Conservation (phyloP, 1,140 invertebrate genomes). For the Pseudomyrmex pallidus region DNA sequence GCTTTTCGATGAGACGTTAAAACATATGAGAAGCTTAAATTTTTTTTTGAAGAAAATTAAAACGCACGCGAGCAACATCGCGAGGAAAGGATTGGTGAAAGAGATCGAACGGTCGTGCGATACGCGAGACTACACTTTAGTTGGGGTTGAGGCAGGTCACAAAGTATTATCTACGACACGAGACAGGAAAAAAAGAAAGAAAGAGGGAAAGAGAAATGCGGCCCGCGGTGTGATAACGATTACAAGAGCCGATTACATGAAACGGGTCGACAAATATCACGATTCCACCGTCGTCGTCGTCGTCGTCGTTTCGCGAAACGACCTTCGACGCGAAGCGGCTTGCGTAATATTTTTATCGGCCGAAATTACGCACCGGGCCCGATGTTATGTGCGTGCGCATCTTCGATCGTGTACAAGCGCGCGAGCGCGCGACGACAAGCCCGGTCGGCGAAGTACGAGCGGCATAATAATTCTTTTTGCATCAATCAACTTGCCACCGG, state of each 20-base stretch:
- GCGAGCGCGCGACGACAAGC: constrained; percentile 1
- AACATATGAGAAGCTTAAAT: neutral
- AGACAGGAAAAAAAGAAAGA: neutral
- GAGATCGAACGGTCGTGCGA: constrained; percentile 40
- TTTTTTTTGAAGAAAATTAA: neutral
- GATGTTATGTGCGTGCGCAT: neutral
- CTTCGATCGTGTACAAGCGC: constrained; percentile 28
- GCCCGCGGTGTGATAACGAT: constrained; percentile 44
- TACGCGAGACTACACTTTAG: constrained; percentile 75
- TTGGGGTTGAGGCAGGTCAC: constrained; percentile 81
- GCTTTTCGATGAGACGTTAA: neutral
- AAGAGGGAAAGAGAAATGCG: neutral
- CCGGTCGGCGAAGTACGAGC: neutral
- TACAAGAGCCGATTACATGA: constrained; percentile 25
- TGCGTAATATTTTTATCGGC: constrained; percentile 84
- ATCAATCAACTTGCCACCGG: constrained; percentile 2
- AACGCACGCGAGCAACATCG: too few species aligned
- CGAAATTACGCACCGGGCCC: constrained; percentile 78
- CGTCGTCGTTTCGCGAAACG: constrained; percentile 61
- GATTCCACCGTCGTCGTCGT: constrained; percentile 21
- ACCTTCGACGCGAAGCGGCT: constrained; percentile 79
- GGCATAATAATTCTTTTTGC: constrained; percentile 1
- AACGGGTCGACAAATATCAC: constrained; percentile 61
- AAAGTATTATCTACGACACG: constrained; percentile 62
- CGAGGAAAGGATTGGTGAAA: neutral